Base-by-base conservation (phyloP, 2,113 vertebrate species). In the Electrona antarctica region DNA sequence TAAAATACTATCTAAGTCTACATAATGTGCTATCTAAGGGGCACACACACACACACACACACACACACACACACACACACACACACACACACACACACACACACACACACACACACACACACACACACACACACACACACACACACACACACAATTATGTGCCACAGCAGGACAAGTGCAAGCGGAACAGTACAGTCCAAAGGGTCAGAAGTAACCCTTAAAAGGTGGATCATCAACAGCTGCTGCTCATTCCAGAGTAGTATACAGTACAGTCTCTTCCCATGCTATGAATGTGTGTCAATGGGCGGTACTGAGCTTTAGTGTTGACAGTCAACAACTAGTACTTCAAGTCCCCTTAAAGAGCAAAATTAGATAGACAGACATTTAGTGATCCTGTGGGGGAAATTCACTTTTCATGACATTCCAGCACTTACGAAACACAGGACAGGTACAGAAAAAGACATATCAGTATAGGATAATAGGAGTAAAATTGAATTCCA, bases 221-320 rank as follows among this genome's bases (percentile, higher is more conserved):
- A 0, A 0, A 47, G 60, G 62, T 60, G 58, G 14, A 57, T 15
- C 14, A 57, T 15, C 14, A 50, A 64, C 73, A 67, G 54, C 45
- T 50, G 60, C 11, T 6, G 5, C 58, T 29, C 47, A 45, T 50
- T 29, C 28, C 62, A 57, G 12, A 9, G 8, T 51, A 51, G 50
- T 52, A 56, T 41, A 56, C 58, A 46, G 63, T 50, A 64, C 12
- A 33, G 15, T 41, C 63, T 72, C 80, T 66, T 79, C 48, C 28
- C 8, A 11, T 33, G 45, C 76, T 85, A 86, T 79, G 85, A 86
- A 88, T 83, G 54, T 21, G 49, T 69, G 65, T 85, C 57, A 85
- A 77, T 75, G 71, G 63, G 62, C 71, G 73, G 66, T 62, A 68
- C 58, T 73, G 64, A 74, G 13, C 21, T 21, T 21, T 21, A 21